Evolutionary conservation across 2,888 invertebrate species (phyloP).

Genomic region (Tridacna crocea): DNA sequence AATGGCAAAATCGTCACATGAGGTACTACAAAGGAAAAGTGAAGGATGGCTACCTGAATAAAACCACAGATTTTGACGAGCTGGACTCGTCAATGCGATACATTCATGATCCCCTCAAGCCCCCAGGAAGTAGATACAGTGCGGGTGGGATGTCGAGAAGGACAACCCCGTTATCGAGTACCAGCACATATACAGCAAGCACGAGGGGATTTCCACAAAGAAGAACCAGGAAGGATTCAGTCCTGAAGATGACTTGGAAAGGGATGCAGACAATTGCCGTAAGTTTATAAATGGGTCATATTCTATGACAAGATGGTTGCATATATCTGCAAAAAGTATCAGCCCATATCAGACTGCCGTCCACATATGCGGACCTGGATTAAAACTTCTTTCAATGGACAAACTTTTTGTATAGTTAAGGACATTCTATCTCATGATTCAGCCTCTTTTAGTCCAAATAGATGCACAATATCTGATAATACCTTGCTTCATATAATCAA

Average conservation of each 20-base stretch:
- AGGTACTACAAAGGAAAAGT: conserved; percentile 71
- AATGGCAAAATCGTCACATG: conserved; percentile 90
- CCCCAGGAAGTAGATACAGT: conserved; percentile 54
- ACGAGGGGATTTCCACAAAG: conserved; percentile 57
- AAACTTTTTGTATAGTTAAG: too few species aligned
- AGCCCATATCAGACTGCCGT: too few species aligned
- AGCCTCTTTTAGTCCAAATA: too few species aligned
- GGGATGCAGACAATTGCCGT: conserved; percentile 93
- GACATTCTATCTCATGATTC: too few species aligned
- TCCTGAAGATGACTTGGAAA: conserved; percentile 92
- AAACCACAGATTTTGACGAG: conserved; percentile 68
- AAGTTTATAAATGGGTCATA: conserved; percentile 77
- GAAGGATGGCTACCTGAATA: conserved; percentile 70
- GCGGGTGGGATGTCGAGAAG: conserved; percentile 61
- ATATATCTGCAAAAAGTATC: too few species aligned
- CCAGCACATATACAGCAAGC: conserved; percentile 71
- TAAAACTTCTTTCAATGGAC: too few species aligned
- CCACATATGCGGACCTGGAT: too few species aligned
- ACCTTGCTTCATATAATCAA: too few species aligned
- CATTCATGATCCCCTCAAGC: conserved; percentile 75
- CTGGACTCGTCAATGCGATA: conserved; percentile 65
- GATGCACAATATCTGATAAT: too few species aligned
- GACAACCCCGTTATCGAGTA: conserved; percentile 73
- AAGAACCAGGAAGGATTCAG: conserved; percentile 87
- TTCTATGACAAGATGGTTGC: too few species aligned